Evolutionary conservation across 2,113 vertebrate genomes (phyloP), one percentile per base, ranked within the genome.

Genomic region (Marmota monax): DNA sequence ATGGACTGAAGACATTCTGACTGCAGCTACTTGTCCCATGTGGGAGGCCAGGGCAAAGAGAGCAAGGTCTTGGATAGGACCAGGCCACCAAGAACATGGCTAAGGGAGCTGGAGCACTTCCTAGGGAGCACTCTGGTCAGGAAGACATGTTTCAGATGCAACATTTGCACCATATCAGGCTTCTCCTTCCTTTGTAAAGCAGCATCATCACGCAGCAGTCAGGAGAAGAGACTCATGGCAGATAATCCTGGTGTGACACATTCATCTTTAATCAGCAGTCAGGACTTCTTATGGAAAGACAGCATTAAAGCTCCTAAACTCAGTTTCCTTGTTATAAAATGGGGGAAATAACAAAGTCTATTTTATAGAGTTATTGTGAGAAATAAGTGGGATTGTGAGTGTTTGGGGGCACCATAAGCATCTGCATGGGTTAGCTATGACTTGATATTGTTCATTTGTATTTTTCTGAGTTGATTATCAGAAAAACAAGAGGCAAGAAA

Each of bases 401-500:
- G 16, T 51, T 69, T 34, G 22, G 72, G 34, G 29, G 14, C 27
- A 29, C 10, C n/a, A 6, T 58, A 76, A 77, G 18, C 13, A 51
- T 58, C 6, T 42, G 3, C 48, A 25, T 58, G 14, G 85, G 14
- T 45, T 91, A 72, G 27, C 67, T 84, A 51, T 74, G 90, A 42
- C 14, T 85, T 77, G 37, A 58, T 88, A 85, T 67, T 73, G 18
- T 34, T 72, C 45, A 80, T 78, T 23, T 39, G 42, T 8, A 70
- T 39, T 88, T 65, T 80, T 82, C 56, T 80, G 32, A 72, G 74
- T 85, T 72, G 10, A 90, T 61, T 79, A 70, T 84, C 16, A 87
- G 77, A 90, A 63, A 90, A 79, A 94, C n/a, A 84, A 95, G 45
- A 94, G n/a, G 20, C 48, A 91, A 34, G 58, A 34, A 67, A 84